Evolutionary conservation across 1,140 invertebrate genomes (phyloP), one percentile per base, ranked within the genome.

Genomic region (Aphis craccivora): DNA sequence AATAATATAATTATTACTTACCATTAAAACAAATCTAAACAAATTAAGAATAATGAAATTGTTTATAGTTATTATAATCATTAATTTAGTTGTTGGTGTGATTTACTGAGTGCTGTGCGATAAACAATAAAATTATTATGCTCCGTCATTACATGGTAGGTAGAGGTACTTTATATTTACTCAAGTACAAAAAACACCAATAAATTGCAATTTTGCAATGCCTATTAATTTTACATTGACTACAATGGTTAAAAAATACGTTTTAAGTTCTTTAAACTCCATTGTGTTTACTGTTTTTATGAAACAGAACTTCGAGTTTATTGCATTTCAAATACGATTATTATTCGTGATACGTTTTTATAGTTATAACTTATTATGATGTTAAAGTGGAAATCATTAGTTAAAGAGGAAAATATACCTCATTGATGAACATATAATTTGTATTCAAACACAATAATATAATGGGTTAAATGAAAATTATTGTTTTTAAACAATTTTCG

Each of bases 41-140:
- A 76, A 76, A 76, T 76, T 20, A 76, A 76, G 18, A 76, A n/a
- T 76, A 76, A 35, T 76, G 4, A 4, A 76, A 76, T 76, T n/a
- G 18, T n/a, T 76, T 76, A 76, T 76, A n/a, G 30, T 76, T 76
- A n/a, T 76, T 20, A n/a, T 76, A n/a, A 76, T n/a, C 18, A 76
- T 76, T n/a, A n/a, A n/a, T n/a, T 67, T 76, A 76, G 14, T 76
- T 14, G 30, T 67, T 20, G 22, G 22, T 83, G 76, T 37, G 35
- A 83, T 83, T 83, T 83, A 23, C 76, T 37, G 20, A 9, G 22
- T 83, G 7, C 35, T 83, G 20, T 37, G 35, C 20, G 35, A 35
- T 83, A 83, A 83, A 83, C 35, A 83, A 76, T 67, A n/a, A 11
- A 67, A 83, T 43, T 84, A 83, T 43, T 84, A 40, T 84, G 25